Conservation (phyloP, 2,113 vertebrate genomes). For the Edolisoma coerulescens region DNA sequence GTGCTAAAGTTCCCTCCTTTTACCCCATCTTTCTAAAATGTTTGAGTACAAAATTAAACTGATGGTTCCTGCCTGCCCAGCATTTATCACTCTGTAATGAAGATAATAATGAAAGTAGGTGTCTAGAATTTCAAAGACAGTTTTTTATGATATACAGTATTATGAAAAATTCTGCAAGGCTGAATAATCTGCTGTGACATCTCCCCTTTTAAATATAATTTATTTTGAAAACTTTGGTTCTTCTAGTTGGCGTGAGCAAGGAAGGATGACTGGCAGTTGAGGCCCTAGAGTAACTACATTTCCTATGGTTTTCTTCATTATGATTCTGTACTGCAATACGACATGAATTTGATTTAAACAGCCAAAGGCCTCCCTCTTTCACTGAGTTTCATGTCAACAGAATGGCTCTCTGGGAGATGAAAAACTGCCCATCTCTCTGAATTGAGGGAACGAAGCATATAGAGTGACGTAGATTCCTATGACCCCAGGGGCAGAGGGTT, state of each 20-base stretch:
- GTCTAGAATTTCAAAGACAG: neutral
- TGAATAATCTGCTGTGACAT: conserved; percentile 1
- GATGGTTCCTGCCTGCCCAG: neutral
- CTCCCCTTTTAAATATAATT: conserved; percentile 1
- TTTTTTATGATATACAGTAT: neutral
- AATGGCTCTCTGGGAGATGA: neutral
- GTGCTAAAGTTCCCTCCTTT: neutral
- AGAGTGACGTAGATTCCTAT: fast-evolving
- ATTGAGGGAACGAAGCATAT: fast-evolving
- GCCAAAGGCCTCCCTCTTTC: neutral
- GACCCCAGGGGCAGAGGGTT: neutral
- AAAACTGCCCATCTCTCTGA: neutral
- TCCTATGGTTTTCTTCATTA: conserved; percentile 21
- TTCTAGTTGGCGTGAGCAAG: neutral
- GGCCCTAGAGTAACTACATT: neutral
- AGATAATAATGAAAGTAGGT: neutral
- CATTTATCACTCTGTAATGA: neutral
- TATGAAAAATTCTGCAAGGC: neutral
- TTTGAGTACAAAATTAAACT: neutral
- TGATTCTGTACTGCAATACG: neutral
- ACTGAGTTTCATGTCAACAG: neutral
- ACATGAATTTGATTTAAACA: neutral
- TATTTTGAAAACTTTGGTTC: neutral
- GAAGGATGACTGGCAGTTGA: neutral
- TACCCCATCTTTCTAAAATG: neutral